Conservation (phyloP, 2,888 invertebrate species). For the Poecilus cupreus region DNA sequence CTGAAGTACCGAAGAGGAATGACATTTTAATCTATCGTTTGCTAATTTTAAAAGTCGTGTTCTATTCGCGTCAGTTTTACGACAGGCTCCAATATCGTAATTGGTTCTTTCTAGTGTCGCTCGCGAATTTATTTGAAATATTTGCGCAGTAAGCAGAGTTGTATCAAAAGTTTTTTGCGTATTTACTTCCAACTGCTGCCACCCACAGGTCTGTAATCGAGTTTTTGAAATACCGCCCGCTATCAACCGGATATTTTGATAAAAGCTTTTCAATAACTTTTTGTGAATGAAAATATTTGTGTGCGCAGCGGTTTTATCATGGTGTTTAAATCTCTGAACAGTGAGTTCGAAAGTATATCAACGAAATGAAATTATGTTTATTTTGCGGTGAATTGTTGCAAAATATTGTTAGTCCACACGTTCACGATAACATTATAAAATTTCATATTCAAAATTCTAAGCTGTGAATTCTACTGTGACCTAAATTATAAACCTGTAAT, state of each 20-base stretch:
- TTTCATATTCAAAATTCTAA: too few relatives aligned
- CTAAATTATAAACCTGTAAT: too few relatives aligned
- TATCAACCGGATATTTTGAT: slow-evolving; percentile 14
- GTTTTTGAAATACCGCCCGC: neutral
- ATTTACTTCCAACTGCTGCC: too few relatives aligned
- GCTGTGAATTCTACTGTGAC: too few relatives aligned
- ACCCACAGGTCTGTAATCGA: neutral
- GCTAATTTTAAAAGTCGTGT: neutral
- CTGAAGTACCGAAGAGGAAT: neutral
- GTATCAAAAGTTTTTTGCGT: neutral
- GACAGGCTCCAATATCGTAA: neutral
- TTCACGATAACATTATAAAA: too few relatives aligned
- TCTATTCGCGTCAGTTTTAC: neutral
- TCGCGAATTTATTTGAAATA: neutral
- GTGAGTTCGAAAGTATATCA: too few relatives aligned
- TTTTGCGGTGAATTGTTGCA: too few relatives aligned
- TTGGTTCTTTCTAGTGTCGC: neutral
- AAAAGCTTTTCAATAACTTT: slow-evolving; percentile 5
- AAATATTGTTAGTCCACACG: too few relatives aligned
- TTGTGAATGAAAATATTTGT: neutral
- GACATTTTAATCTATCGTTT: neutral
- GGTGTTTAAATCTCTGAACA: neutral
- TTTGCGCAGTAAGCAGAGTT: neutral
- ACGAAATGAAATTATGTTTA: too few relatives aligned
- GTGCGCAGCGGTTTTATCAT: neutral